Conservation (phyloP, 2,113 vertebrate genomes). For the Salvelinus alpinus region DNA sequence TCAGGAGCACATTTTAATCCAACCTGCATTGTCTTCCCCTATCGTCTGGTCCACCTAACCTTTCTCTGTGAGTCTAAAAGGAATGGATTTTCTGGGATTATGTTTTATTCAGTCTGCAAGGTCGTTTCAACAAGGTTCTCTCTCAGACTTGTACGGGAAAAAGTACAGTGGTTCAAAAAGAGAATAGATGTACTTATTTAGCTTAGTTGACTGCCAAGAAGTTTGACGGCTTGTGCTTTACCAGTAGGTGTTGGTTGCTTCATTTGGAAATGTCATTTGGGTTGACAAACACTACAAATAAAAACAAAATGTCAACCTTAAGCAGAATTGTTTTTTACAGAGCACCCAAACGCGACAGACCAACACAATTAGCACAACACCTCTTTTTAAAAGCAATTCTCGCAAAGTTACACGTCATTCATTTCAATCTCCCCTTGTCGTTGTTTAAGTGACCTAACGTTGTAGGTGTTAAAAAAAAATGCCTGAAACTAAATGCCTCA, state of each 20-base stretch:
- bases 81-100: slow-evolving; percentile 6
- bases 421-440: too few species aligned
- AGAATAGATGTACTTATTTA: not conserved
- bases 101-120: not conserved
- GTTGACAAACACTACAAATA: too few species aligned
- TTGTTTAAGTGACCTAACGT: not conserved
- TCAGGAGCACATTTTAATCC: slow-evolving; percentile 42
- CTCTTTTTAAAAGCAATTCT: too few species aligned
- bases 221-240: not conserved
- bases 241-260: not conserved
- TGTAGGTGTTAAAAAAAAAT: too few species aligned
- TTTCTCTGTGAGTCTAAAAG: slow-evolving; percentile 19
- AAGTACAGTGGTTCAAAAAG: not conserved
- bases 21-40: slow-evolving; percentile 15
- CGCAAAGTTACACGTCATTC: too few species aligned
- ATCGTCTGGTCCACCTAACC: slow-evolving; percentile 40
- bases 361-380: too few species aligned
- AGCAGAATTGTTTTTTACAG: too few species aligned
- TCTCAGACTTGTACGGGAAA: not conserved
- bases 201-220: too few species aligned
- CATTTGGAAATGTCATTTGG: not conserved
- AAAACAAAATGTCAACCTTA: too few species aligned
- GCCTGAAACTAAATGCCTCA: too few species aligned
- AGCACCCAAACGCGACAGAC: too few species aligned
- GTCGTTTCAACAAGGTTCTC: not conserved